Evolutionary conservation across 1,140 invertebrate genomes (phyloP), one percentile per base, ranked within the genome.

Genomic region (Eueides isabella): DNA sequence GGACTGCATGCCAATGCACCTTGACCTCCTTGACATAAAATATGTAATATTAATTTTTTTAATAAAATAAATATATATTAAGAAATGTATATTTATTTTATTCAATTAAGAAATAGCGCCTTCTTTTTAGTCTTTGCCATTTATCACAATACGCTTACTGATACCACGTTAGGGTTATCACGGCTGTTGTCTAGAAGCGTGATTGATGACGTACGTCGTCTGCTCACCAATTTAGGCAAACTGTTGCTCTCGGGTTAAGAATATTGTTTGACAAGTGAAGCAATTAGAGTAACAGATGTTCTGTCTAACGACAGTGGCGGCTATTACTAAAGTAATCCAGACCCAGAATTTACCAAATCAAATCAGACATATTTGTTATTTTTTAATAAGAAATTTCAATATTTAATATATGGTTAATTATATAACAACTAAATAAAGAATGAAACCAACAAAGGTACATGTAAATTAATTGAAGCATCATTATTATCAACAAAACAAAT

Each of bases 221-320:
- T 68, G 41, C 41, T 30, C 29, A 61, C 33, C 67, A 69, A 69
- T 69, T 48, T 35, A 9, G 29, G 30, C 67, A 61, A 69, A 70
- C 68, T 70, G 68, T 70, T 70, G 68, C 68, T 70, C 61, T 29
- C 2, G 68, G 68, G 68, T 41, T 70, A 70, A 61, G 6, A 62
- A 70, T 70, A 62, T 62, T 62, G 61, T 61, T 41, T 38, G 68
- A 70, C 68, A 70, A 70, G 44, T 70, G 19, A 30, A 30, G 55
- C 61, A 70, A 70, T 70, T 70, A 70, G 68, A 62, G 35, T 35
- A 55, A 30, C 68, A 69, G 67, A 69, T 69, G 67, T 69, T 30
- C 66, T 55, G 44, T 30, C 1, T 69, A 69, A 69, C 33, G 31
- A 33, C 14, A 14, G 29, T 29, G 48, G 61, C 48, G 48, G 30